Conservation (phyloP, 37 sponge, comb jelly and placozoan genomes). For the Oscarella lobularis region DNA sequence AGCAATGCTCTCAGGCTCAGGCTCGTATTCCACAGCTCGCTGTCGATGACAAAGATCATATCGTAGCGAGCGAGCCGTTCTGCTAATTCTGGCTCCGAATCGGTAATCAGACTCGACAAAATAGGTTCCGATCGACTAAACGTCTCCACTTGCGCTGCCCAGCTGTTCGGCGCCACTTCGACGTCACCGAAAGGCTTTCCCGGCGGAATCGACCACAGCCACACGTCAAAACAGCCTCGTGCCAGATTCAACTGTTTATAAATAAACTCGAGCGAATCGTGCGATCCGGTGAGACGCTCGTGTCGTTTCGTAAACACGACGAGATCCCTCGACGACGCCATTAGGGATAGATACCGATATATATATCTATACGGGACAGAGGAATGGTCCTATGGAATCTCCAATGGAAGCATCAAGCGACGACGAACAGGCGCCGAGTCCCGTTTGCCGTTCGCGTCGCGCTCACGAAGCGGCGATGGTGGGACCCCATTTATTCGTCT, state of each 20-base stretch:
- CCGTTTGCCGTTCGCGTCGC: neutral
- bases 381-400: no score
- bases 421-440: no score
- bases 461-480: neutral
- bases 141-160: neutral
- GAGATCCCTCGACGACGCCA: no score
- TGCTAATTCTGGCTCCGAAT: neutral
- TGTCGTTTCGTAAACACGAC: neutral
- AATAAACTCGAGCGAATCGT: neutral
- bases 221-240: neutral
- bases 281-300: conserved; percentile 1
- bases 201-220: no score
- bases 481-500: neutral
- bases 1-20: neutral
- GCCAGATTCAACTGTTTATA: neutral
- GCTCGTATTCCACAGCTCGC: neutral
- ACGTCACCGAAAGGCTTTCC: neutral
- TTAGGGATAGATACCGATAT: no score
- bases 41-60: neutral
- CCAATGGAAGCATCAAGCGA: no score
- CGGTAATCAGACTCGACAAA: no score
- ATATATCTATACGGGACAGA: neutral
- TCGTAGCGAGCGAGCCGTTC: neutral
- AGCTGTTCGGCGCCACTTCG: neutral
- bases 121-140: no score